phyloP scores from a whole-genome alignment of 2,113 vertebrate species.

The Pterophyllum scalare region DNA sequence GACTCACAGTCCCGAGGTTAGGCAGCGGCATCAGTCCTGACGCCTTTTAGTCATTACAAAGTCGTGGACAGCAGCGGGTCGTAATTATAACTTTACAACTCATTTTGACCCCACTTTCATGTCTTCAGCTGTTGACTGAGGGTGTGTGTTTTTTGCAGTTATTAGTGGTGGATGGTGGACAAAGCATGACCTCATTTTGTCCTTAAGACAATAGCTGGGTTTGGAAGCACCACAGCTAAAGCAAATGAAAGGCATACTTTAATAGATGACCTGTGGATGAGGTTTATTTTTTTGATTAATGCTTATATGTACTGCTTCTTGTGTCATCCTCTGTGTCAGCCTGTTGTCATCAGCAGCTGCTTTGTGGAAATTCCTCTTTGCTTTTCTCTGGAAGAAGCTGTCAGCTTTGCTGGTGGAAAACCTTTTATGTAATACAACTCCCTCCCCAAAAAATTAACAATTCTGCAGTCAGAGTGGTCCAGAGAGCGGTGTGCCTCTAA shows the following conservation, averaged over 20 bases:
- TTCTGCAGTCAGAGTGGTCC: background rate
- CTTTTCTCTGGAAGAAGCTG: background rate
- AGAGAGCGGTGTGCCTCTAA: slow-evolving; percentile 7
- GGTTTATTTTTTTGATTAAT: background rate
- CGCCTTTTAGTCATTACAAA: slow-evolving; percentile 44
- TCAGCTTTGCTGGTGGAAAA: background rate
- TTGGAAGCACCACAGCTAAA: background rate
- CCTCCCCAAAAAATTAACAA: background rate
- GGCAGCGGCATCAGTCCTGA: slow-evolving; percentile 51
- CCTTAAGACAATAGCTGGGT: background rate
- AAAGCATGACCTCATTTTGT: background rate
- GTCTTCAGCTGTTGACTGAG: background rate
- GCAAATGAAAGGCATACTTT: background rate
- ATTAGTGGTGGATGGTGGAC: background rate
- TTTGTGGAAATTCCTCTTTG: background rate
- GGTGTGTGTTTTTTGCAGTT: background rate
- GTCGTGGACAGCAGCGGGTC: slow-evolving; percentile 2
- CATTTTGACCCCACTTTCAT: background rate
- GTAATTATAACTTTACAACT: slow-evolving; percentile 1
- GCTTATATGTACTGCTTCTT: background rate
- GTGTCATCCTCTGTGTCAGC: background rate
- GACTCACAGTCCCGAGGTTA: slow-evolving; percentile 76
- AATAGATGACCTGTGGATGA: background rate
- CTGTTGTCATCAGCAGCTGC: background rate
- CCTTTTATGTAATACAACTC: background rate